A percentile compares a stretch with the other conserved stretches of the same genome.
Evolutionary conservation across 1,140 invertebrate genomes (phyloP).

Genomic region (Drosophila mojavensis): DNA sequence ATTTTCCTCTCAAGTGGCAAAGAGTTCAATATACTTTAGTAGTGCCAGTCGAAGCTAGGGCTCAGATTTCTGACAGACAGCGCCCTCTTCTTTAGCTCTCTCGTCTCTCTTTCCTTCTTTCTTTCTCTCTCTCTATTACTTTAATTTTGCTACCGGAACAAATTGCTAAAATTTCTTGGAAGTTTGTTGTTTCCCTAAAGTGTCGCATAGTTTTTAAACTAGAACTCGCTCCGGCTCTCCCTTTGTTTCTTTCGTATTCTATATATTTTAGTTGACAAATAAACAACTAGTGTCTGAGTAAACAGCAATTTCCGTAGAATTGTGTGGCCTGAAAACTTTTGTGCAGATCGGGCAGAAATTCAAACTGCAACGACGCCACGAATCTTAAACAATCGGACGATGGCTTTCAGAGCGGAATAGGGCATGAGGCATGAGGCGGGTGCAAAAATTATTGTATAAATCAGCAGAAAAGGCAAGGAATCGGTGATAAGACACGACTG

Average conservation of each 20-base stretch:
- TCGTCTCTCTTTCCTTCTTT: background rate
- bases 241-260: conserved; percentile 15
- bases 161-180: conserved; percentile 71
- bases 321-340: conserved; percentile 53
- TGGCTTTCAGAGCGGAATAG: conserved; percentile 38
- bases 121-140: conserved; percentile 7
- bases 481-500: background rate
- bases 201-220: conserved; percentile 43
- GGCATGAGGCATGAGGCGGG: conserved; percentile 3
- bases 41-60: conserved; percentile 13
- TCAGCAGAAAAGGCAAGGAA: conserved; percentile 66
- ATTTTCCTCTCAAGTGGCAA: conserved; percentile 7
- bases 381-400: conserved; percentile 76
- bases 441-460: conserved; percentile 72
- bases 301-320: conserved; percentile 66
- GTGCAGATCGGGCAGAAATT: conserved; percentile 73
- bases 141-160: conserved; percentile 68
- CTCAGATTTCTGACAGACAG: conserved; percentile 26
- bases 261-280: conserved; percentile 43
- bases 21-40: conserved; percentile 65
- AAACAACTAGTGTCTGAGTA: conserved; percentile 50
- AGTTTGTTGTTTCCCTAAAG: conserved; percentile 38
- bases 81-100: background rate
- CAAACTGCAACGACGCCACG: conserved; percentile 74
- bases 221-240: conserved; percentile 19